Percentiles rank a stretch among this genome's conserved stretches.
phyloP scores from a whole-genome alignment of 1,140 invertebrate species.

The Paraescarpia echinospica region DNA sequence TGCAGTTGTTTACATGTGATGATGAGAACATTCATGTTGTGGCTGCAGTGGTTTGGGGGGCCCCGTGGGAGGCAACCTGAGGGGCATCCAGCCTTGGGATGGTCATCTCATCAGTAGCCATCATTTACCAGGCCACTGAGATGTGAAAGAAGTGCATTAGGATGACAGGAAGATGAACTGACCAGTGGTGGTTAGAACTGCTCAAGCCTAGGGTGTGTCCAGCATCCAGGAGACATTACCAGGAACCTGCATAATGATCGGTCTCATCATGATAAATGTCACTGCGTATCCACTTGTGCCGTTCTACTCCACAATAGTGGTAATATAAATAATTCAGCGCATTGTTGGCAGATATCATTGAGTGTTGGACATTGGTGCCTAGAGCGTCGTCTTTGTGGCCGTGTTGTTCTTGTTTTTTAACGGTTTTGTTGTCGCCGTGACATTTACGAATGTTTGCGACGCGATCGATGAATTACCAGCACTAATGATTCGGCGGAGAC shows the following conservation, averaged over 20 bases:
- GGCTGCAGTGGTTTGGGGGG: too few relatives aligned
- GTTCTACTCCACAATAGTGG: not conserved
- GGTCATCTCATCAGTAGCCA: not conserved
- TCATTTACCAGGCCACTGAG: not conserved
- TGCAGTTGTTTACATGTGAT: too few relatives aligned
- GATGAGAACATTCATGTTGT: too few relatives aligned
- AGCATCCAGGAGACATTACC: not conserved
- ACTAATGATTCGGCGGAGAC: not conserved
- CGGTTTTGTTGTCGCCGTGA: not conserved
- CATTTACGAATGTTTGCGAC: not conserved
- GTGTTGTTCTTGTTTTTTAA: not conserved
- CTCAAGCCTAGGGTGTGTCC: not conserved
- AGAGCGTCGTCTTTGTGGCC: not conserved
- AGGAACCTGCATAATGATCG: not conserved
- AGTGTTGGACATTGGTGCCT: not conserved
- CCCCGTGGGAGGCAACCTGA: too few relatives aligned
- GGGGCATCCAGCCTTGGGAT: not conserved
- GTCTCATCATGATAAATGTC: not conserved
- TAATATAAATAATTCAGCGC: not conserved
- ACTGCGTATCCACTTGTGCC: not conserved
- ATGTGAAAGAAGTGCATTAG: not conserved
- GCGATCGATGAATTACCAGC: not conserved
- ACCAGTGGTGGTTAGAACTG: not conserved
- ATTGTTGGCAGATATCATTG: not conserved
- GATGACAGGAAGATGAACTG: not conserved